These are phyloP conservation scores for Zhengitettix transpicula DNA, from an alignment of 2,888 invertebrate species.

Conservation along the genomic window DNA sequence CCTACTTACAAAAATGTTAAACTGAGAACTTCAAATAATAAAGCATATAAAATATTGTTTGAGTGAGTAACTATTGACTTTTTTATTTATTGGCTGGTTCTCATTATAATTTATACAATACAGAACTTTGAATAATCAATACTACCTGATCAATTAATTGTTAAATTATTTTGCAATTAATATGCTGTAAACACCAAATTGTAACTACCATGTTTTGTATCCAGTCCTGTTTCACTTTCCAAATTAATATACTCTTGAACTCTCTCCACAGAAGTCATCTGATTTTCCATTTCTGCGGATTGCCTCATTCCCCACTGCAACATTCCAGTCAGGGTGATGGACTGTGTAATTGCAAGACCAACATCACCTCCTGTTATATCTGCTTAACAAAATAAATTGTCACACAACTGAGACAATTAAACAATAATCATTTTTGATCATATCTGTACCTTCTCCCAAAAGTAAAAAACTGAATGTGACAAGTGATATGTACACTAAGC, in stretches of 20 bases:
- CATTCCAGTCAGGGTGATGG: constrained; percentile 28
- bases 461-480: constrained; percentile 48
- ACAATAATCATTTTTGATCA: no score
- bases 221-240: constrained; percentile 22
- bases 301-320: constrained; percentile 36
- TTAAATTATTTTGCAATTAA: no score
- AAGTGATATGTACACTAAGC: constrained; percentile 39
- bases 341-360: constrained; percentile 22
- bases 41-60: no score
- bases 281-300: constrained; percentile 28
- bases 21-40: no score
- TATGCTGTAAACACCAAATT: no score
- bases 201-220: constrained; percentile 16
- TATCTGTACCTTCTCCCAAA: constrained; percentile 17
- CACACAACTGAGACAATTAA: no score
- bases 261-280: constrained; percentile 30
- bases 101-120: no score
- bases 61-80: no score
- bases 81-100: no score
- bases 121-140: no score
- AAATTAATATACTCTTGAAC: constrained; percentile 32
- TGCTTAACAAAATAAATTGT: neutral
- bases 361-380: constrained; percentile 18
- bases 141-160: no score
- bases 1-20: no score